Base-by-base conservation (phyloP, 2,888 invertebrate species). In the Apocheima hispidaria region DNA sequence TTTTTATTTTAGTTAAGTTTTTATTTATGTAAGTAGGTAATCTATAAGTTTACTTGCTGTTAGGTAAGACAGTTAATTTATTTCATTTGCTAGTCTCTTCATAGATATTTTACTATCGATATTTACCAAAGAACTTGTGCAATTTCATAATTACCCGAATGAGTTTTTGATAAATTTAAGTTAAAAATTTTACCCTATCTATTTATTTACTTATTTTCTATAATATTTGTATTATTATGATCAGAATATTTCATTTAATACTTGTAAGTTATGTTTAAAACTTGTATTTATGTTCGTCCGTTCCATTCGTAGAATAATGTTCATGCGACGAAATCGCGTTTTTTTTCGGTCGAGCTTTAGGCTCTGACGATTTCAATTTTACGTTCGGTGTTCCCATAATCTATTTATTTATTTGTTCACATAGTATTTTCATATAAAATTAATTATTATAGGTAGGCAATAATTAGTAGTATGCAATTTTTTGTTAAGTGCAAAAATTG, bases 91-190 rank as follows among this genome's bases (percentile, higher is more conserved):
- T 59, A 63, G 65, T 61, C 56, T 57, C 54, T 46, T 40, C 12
- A 46, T 55, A 51, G 0, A 33, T 21, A 18, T 38, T 48, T 20
- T 50, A 33, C 9, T 41, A 7, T 41, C 4, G 10, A 33, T 7
- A 50, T 14, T 62, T 60, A 70, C 70, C 70, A 70, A 70, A 70
- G 70, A 66, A 51, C 56, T 18, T 60, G 70, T 70, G 70, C 68
- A 70, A 70, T 70, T 60, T 54, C 14, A 51, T 30, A 30, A 4
- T 18, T 16, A 26, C 16, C 16, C 16, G 10, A 7, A 44, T 46
- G 5, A 46, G 16, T 20, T 46, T 7, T 46, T 20, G 5, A 18
- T 12, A 20, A 12, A 20, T n/a, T n/a, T 20, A 1, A 12, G 18
- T 28, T 28, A 14, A 16, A 26, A 20, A 16, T 3, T 49, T 40